These are phyloP conservation scores for Epinotia brunnichana DNA, from an alignment of 2,888 invertebrate species.

Conservation along the genomic window DNA sequence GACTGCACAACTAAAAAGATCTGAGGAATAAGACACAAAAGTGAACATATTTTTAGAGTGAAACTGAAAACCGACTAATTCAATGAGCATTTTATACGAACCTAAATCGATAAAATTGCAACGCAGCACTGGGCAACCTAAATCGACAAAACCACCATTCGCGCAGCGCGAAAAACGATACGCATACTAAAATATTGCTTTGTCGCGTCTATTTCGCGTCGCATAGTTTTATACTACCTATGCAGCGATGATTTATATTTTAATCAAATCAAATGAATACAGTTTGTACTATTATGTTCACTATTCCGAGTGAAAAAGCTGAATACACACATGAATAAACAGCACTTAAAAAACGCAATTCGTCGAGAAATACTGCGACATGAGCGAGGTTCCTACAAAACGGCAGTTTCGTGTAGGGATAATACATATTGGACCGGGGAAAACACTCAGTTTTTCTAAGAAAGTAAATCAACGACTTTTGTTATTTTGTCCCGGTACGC, in stretches of 20 bases:
- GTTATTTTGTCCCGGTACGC: no score
- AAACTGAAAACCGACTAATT: background rate
- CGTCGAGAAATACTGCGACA: slow-evolving; percentile 17
- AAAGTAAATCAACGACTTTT: background rate
- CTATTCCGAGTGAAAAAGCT: background rate
- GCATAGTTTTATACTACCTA: background rate
- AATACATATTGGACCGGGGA: slow-evolving; percentile 2
- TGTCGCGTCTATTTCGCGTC: background rate
- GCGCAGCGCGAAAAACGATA: background rate
- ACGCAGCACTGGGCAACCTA: background rate
- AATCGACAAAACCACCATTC: background rate
- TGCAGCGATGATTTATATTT: background rate
- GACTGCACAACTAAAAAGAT: no score
- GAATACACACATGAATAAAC: background rate
- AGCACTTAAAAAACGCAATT: slow-evolving; percentile 15
- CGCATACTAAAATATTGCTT: background rate
- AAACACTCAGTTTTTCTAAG: slow-evolving; percentile 2
- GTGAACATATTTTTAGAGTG: no score
- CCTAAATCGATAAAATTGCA: background rate
- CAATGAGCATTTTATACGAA: background rate
- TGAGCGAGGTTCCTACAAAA: slow-evolving; percentile 14
- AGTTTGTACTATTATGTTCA: background rate
- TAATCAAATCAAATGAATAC: background rate
- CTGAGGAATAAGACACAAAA: no score
- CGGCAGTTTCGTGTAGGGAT: slow-evolving; percentile 1